Conservation (phyloP, 2,888 invertebrate species). For the Acanthopleura granulata region DNA sequence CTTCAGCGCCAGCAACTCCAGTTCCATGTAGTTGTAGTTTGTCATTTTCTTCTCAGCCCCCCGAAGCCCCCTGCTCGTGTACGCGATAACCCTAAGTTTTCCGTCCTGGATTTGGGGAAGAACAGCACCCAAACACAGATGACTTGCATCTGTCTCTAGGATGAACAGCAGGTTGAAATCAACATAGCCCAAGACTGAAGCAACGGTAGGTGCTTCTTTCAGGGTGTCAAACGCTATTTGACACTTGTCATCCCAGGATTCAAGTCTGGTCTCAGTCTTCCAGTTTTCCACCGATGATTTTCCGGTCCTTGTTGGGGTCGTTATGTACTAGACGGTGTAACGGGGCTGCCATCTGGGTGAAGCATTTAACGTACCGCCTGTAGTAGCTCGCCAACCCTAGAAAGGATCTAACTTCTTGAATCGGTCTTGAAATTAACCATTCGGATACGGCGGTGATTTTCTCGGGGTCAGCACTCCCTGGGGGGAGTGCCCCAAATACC, state of each 20-base stretch:
- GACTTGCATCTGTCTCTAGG: constrained; percentile 13
- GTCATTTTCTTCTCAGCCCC: constrained; percentile 13
- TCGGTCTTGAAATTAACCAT: neutral
- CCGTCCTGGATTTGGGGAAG: constrained; percentile 11
- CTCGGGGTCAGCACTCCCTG: constrained; percentile 17
- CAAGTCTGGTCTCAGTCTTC: neutral
- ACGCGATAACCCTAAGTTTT: constrained; percentile 15
- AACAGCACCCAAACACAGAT: constrained; percentile 19
- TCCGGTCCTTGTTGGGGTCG: neutral
- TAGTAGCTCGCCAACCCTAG: constrained; percentile 14
- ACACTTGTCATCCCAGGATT: constrained; percentile 15
- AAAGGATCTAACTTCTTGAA: constrained; percentile 4
- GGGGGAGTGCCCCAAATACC: constrained; percentile 9
- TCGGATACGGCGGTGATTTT: constrained; percentile 11
- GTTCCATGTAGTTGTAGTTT: constrained; percentile 18
- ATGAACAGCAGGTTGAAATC: constrained; percentile 13
- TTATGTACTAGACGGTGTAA: neutral
- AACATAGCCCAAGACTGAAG: constrained; percentile 16
- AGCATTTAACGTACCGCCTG: neutral
- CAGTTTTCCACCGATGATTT: no score
- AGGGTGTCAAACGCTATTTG: constrained; percentile 13
- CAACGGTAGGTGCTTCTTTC: neutral
- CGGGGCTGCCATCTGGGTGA: constrained; percentile 2
- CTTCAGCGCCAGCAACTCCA: constrained; percentile 32
- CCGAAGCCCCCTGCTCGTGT: constrained; percentile 20